Base-by-base conservation (phyloP, 2,888 invertebrate genomes). In the Drosophila diplacantha region DNA sequence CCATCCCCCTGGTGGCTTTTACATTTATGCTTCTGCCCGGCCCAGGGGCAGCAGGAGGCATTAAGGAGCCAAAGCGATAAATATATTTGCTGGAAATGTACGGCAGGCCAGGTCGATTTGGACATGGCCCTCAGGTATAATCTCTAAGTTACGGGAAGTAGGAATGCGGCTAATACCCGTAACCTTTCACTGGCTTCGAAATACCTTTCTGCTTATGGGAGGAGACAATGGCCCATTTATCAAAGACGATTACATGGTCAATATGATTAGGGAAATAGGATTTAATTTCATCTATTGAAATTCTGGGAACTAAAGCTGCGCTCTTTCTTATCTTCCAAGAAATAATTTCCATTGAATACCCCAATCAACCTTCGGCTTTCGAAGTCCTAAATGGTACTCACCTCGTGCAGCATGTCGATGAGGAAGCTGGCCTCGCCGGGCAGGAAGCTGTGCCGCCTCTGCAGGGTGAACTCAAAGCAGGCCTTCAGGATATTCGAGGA, bases 401-500 rank as follows among this genome's bases (percentile, higher is more conserved):
- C 88, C 86, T 88, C 87, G 56, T 87, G 86, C 52, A 89, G 69
- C 74, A 88, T 82, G 67, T 88, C 87, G 59, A 88, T 84, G 54
- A 88, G 76, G 68, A 88, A 88, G 20, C 87, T 86, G 39, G 87
- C 88, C 66, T 88, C 88, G n/a, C 88, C 88, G 0, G 88, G 88
- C 71, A 88, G 65, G 67, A 88, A 89, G 14, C 81, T 81, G 31
- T 82, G 81, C 29, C 87, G 78, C 18, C 87, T 80, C 52, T 76
- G 85, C 14, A 82, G 77, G 3, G 86, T 85, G 53, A 88, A 88
- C 39, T 87, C 85, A 35, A 88, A 81, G 61, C 89, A 88, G 11
- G 87, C 81, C 69, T 88, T 86, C 3, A 88, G 63, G 63, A 88
- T 85, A 58, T 83, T 83, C n/a, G 88, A 87, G 18, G 87, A 86